Percentiles rank a stretch among this genome's conserved stretches.
These are phyloP conservation scores for Pipra filicauda DNA, from an alignment of 2,113 vertebrate species.

Conservation along the genomic window DNA sequence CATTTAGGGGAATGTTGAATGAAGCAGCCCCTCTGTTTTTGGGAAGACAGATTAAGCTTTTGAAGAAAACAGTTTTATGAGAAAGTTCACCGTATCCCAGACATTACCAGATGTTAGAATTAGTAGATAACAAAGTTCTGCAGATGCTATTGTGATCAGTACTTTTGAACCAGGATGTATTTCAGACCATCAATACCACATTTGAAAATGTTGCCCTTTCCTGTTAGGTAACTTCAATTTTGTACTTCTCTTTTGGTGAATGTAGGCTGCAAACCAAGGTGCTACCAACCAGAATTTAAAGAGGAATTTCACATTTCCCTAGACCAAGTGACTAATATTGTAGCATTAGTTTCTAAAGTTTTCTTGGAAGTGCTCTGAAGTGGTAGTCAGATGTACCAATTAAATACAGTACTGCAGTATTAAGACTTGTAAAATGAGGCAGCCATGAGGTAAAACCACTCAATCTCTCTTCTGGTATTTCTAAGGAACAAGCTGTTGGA, in stretches of 20 bases:
- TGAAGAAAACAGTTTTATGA: not conserved
- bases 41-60: conserved; percentile 60
- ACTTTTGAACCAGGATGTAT: not conserved
- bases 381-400: not conserved
- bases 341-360: not conserved
- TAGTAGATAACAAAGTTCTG: not conserved
- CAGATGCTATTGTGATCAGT: not conserved
- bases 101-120: conserved; percentile 28
- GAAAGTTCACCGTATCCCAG: not conserved
- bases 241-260: not conserved
- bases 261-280: not conserved
- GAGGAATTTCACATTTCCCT: not conserved
- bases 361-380: not conserved
- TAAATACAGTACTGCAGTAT: not conserved
- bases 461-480: not conserved
- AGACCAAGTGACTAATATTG: not conserved
- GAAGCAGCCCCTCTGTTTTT: conserved; percentile 66
- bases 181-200: not conserved
- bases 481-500: not conserved
- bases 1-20: conserved; percentile 70
- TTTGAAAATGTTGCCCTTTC: not conserved
- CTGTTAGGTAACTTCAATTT: not conserved
- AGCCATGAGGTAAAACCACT: not conserved
- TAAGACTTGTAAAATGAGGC: not conserved
- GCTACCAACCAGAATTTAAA: not conserved